Percentiles rank a stretch among this genome's conserved stretches.
These are phyloP conservation scores for Tetramorium alpestre DNA, from an alignment of 1,140 invertebrate genomes.

Conservation along the genomic window DNA sequence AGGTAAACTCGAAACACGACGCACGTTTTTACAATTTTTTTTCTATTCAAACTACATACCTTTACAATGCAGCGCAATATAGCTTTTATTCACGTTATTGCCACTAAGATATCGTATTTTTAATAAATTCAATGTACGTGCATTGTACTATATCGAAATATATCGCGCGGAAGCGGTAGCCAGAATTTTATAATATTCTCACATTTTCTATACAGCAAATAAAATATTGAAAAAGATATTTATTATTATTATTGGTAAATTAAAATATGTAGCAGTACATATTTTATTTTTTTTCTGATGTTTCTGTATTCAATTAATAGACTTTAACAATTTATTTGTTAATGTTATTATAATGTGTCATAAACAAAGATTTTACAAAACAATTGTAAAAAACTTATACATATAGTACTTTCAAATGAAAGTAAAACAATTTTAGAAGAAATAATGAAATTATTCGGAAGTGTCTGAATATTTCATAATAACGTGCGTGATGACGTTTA, in stretches of 20 bases:
- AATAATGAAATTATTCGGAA: background rate
- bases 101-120: background rate
- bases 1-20: background rate
- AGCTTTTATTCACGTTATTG: background rate
- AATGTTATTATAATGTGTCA: background rate
- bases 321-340: background rate
- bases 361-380: background rate
- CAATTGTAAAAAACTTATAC: background rate
- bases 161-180: background rate
- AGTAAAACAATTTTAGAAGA: background rate
- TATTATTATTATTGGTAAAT: background rate
- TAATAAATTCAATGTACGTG: constrained; percentile 7
- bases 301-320: background rate
- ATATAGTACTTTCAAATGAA: background rate
- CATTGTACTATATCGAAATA: background rate
- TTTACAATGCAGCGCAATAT: background rate
- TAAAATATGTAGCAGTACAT: background rate
- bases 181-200: background rate
- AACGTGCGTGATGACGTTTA: background rate
- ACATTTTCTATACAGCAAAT: background rate
- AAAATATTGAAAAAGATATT: background rate
- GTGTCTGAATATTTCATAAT: background rate
- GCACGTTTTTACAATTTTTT: constrained; percentile 28
- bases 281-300: background rate
- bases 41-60: background rate